Base-by-base conservation (phyloP, 1,140 invertebrate species). In the Drosophila athabasca region DNA sequence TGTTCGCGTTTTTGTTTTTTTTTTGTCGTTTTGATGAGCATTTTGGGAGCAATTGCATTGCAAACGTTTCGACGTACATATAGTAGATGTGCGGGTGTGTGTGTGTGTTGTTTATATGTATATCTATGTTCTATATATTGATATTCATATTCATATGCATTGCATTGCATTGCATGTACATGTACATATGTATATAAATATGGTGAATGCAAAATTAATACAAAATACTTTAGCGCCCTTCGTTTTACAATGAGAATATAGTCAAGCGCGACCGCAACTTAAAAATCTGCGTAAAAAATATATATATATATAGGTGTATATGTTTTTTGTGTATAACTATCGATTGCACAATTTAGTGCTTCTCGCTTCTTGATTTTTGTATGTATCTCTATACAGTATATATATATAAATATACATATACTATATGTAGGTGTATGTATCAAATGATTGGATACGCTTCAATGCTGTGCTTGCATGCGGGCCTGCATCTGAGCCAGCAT, bases 401-500 rank as follows among this genome's bases (percentile, higher is more conserved):
- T 64, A 66, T 53, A 60, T 69, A 57, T 53, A 46, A 24, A 29
- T 62, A 50, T 50, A 58, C 19, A 22, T 46, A 61, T 41, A 68
- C 43, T 45, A 61, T 15, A 44, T 62, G 53, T 54, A 31, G 35
- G 61, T 53, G 59, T 68, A 60, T 62, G 54, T 58, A 51, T 67
- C 55, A 59, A 48, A 31, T 69, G 62, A 62, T 76, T 61, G 62
- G 71, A 67, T 67, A 68, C n/a, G 55, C 41, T 65, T 60, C 55
- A 79, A 64, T 73, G 92, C 67, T 93, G 93, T 90, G 95, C 93
- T 90, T 96, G 95, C 94, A 97, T 97, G 92, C 97, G 96, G 0
- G 96, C 97, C 93, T 99, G 96, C 97, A 99, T 99, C 90, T 97
- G 96, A 31, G 96, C 95, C 68, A 99, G 92, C 95, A 98, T 97